Base-by-base conservation (phyloP, 1,140 invertebrate species). In the Halictus rubicundus region DNA sequence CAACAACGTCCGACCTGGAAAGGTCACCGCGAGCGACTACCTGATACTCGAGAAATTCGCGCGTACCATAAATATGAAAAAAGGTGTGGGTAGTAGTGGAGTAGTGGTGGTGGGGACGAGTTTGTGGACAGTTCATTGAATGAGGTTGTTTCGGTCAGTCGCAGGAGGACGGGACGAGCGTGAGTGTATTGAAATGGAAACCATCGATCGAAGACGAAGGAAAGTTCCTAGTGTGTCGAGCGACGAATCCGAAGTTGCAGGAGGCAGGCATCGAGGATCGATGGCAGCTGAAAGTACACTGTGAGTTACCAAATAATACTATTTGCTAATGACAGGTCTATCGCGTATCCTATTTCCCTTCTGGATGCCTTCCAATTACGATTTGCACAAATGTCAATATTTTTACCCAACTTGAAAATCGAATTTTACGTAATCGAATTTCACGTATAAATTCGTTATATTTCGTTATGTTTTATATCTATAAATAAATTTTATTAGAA, bases 221-320 rank as follows among this genome's bases (percentile, higher is more conserved):
- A 25, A 95, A 95, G 81, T 93, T 94, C 76, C 91, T 96, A 57
- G 94, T 94, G 65, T 96, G 95, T 88, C 94, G 95, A n/a, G 95
- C 95, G 21, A 94, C 95, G 82, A 96, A 96, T 91, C 94, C 94
- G 68, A 92, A 93, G 63, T 94, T 96, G 72, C 94, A 94, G n/a
- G 93, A 93, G 80, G 94, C 95, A 78, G 93, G 94, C 72, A 93
- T 95, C 82, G 95, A 95, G 85, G 95, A 96, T 83, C 93, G 93
- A 76, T 94, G 94, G 94, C 94, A 93, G 72, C 92, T 95, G 19
- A 93, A 94, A 85, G 94, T 95, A 72, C 93, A 94, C 75, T 95
- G 95, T 95, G 89, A 94, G 95, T 94, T 89, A 49, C 46, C 32
- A 12, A 14, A n/a, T 57, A 46, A 0, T 12, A 10, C 10, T 12